phyloP scores from a whole-genome alignment of 2,113 vertebrate genomes.

The Dryoscopus gambensis region DNA sequence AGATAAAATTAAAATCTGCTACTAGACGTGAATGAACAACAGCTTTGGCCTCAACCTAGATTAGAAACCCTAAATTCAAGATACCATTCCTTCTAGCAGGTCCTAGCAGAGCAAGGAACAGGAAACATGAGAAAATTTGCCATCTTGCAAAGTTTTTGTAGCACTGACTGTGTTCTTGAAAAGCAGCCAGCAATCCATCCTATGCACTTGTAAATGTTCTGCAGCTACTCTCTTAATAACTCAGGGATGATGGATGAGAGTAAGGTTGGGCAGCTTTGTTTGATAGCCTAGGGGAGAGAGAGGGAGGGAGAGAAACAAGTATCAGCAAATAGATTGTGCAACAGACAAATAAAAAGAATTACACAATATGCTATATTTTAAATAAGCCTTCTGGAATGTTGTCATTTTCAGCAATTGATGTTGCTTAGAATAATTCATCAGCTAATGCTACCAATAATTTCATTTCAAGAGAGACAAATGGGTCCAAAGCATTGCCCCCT shows the following conservation, averaged over 20 bases:
- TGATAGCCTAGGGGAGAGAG: constrained; percentile 52
- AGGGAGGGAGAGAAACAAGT: constrained; percentile 38
- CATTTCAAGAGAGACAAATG: background rate
- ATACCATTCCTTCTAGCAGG: constrained; percentile 53
- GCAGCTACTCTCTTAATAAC: constrained; percentile 51
- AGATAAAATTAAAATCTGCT: constrained; percentile 11
- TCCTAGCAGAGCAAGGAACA: constrained; percentile 52
- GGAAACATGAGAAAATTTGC: constrained; percentile 28
- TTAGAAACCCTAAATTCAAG: constrained; percentile 49
- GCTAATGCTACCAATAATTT: background rate
- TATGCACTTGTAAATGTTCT: constrained; percentile 60
- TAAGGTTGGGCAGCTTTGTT: constrained; percentile 56
- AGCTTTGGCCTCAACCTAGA: constrained; percentile 46
- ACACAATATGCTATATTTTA: constrained; percentile 42
- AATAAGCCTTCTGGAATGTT: constrained; percentile 39
- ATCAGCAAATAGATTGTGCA: constrained; percentile 68
- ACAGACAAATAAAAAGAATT: constrained; percentile 56
- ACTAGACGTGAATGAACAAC: constrained; percentile 28
- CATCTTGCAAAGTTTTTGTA: constrained; percentile 56
- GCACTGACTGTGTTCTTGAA: constrained; percentile 53
- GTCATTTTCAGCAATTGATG: constrained; percentile 15
- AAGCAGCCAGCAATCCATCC: constrained; percentile 51
- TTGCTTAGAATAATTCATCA: constrained; percentile 17
- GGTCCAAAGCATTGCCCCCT: background rate
- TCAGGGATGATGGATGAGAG: constrained; percentile 55